A percentile compares a stretch with the other conserved stretches of the same genome.
Conservation (phyloP, 1,140 invertebrate genomes). For the Formica selysi region DNA sequence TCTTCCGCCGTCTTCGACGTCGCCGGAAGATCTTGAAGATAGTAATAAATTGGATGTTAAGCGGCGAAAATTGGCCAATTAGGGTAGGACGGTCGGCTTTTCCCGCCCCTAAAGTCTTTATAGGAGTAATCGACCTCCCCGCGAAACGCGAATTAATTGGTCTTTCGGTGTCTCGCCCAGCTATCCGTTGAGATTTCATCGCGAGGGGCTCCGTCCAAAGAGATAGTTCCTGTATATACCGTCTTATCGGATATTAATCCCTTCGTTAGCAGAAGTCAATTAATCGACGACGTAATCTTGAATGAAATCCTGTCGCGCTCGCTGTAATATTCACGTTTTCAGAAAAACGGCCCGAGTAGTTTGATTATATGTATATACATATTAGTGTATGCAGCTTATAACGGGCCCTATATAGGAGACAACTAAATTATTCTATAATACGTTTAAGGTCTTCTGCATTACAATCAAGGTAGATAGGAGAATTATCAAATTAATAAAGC, state of each 20-base stretch:
- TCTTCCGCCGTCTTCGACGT: conserved; percentile 63
- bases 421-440: conserved; percentile 79
- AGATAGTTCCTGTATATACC: conserved; percentile 35
- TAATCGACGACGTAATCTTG: conserved; percentile 54
- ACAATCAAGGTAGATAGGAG: conserved; percentile 48
- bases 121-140: conserved; percentile 78
- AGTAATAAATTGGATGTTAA: conserved; percentile 84
- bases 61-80: conserved; percentile 83
- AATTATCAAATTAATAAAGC: conserved; percentile 48
- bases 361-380: conserved; percentile 42
- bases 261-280: conserved; percentile 68
- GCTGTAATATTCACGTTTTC: conserved; percentile 28
- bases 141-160: conserved; percentile 79
- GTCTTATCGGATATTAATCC: conserved; percentile 66
- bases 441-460: conserved; percentile 71
- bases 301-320: conserved; percentile 49
- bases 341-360: neutral
- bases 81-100: conserved; percentile 78
- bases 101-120: conserved; percentile 78
- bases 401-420: conserved; percentile 62
- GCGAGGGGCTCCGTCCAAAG: neutral
- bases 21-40: conserved; percentile 71
- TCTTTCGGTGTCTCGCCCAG: conserved; percentile 68
- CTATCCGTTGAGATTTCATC: conserved; percentile 53
- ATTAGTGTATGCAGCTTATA: conserved; percentile 54